Base-by-base conservation (phyloP, 2,797 vertebrate genomes). In the Alectoris magna region DNA sequence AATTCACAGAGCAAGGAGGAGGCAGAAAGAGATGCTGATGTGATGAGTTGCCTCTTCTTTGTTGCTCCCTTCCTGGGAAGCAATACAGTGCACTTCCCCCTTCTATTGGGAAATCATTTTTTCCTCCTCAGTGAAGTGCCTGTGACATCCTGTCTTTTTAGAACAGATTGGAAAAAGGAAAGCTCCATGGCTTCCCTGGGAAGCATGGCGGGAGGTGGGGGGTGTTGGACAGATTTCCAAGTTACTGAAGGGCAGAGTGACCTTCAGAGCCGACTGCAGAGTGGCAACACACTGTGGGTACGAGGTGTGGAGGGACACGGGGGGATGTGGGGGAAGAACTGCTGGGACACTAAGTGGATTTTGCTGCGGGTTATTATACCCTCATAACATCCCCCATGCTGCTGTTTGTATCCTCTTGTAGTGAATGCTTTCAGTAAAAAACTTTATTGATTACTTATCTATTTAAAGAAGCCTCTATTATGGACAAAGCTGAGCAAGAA, bases 401-500 rank as follows among this genome's bases (percentile, higher is more conserved):
- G 81, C 73, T 90, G 69, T 67, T 88, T 0, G 0, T 49, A 62
- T 75, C 62, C 81, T 60, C 83, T 92, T 80, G 31, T 44, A 71
- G 86, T 51, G 76, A 85, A 84, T 55, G 58, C 53, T 79, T 77
- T 86, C 87, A 48, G 77, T 74, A 49, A 64, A 87, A n/a, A 31
- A 94, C 73, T 62, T 93, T 76, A 95, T 94, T 4, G 94, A 94
- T 94, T 71, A 51, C 55, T 72, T 58, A 71, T 92, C 90, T 94
- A 85, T 95, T 95, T 94, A 95, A 93, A 93, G 91, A 93, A 88
- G 60, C 18, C 38, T 93, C 71, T 84, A 3, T 51, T 79, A 46
- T 5, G 44, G 53, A 88, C 71, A 86, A 88, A 96, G 84, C 92
- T 95, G 93, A 95, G 80, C 80, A 88, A 95, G 91, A 86, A 91